Evolutionary conservation across 2,888 invertebrate species (phyloP).

Genomic region (Plebejus melissa): DNA sequence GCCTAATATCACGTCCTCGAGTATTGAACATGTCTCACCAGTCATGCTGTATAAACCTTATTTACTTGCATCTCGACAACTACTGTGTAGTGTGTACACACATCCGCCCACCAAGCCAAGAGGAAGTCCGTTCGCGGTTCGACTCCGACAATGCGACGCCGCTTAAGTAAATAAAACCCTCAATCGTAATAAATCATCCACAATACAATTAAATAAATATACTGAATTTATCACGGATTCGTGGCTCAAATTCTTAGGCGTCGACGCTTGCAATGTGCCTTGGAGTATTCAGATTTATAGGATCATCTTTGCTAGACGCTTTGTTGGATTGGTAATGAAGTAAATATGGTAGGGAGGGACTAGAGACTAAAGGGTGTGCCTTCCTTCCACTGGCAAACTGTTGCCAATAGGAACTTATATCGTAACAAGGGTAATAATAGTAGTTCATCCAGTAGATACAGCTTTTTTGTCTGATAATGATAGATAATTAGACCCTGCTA

Average conservation of each 20-base stretch:
- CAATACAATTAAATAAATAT: background rate
- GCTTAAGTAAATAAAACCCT: constrained; percentile 1
- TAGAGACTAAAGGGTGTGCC: no score
- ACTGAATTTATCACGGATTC: background rate
- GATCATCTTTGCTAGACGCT: background rate
- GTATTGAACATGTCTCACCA: no score
- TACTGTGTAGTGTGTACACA: background rate
- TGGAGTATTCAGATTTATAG: background rate
- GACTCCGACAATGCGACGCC: background rate
- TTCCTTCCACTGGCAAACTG: no score
- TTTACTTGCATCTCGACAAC: background rate
- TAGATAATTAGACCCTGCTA: no score
- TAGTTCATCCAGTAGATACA: no score
- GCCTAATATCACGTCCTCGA: no score
- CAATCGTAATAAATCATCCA: background rate
- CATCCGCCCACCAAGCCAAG: background rate
- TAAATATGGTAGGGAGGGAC: background rate
- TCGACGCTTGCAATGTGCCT: background rate
- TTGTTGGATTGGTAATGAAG: background rate
- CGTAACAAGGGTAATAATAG: no score
- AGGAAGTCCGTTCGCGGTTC: background rate
- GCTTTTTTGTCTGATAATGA: no score
- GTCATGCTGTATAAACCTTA: no score
- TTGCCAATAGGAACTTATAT: no score
- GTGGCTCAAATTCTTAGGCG: background rate